Conservation (phyloP, 2,797 vertebrate genomes). For the Bucorvus abyssinicus region DNA sequence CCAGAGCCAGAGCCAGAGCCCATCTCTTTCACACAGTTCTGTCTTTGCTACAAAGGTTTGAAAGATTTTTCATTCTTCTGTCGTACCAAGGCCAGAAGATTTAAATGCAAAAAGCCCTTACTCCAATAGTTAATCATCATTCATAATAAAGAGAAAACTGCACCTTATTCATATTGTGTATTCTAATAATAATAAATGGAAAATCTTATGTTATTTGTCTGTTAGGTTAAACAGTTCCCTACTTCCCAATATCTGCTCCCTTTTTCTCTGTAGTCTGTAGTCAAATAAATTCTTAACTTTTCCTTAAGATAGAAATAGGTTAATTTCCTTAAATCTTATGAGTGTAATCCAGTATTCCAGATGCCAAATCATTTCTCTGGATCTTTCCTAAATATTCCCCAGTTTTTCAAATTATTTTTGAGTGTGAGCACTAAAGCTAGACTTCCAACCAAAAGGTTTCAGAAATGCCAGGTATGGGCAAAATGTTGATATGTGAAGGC, state of each 20-base stretch:
- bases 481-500: background rate
- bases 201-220: background rate
- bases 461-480: background rate
- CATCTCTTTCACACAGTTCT: background rate
- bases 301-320: background rate
- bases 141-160: background rate
- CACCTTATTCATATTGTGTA: background rate
- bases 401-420: background rate
- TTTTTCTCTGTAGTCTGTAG: background rate
- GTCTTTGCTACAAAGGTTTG: background rate
- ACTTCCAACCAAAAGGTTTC: background rate
- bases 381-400: background rate
- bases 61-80: background rate
- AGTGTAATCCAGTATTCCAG: background rate
- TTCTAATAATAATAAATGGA: background rate
- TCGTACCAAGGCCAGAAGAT: background rate
- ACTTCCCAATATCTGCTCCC: background rate
- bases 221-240: background rate
- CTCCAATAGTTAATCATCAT: background rate
- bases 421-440: background rate
- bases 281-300: background rate
- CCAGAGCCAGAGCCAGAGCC: too few relatives aligned
- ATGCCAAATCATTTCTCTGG: background rate
- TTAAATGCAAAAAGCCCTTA: background rate
- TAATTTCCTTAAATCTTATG: background rate